phyloP scores from a whole-genome alignment of 2,888 invertebrate species.

The Eurois occulta region DNA sequence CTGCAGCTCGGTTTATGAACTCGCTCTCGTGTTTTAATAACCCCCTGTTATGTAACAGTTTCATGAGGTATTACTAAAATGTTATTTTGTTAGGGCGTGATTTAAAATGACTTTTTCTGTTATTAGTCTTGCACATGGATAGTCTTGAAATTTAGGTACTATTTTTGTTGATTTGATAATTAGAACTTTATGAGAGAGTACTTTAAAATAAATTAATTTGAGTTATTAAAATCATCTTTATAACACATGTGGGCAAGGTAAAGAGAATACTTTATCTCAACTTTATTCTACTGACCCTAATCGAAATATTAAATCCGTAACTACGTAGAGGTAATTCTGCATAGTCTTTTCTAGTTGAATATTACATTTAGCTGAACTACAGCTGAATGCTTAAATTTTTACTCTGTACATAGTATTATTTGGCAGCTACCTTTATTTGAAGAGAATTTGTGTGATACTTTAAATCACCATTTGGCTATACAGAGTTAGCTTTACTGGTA shows the following conservation, averaged over 20 bases:
- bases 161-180: not conserved
- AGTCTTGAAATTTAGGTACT: not conserved
- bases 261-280: not conserved
- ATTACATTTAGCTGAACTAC: conserved; percentile 30
- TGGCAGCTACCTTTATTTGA: conserved; percentile 54
- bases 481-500: conserved; percentile 53
- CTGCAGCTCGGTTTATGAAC: not conserved
- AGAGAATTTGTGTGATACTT: conserved; percentile 3
- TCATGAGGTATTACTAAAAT: not conserved
- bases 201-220: not conserved
- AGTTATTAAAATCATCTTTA: not conserved
- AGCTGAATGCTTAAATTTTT: conserved; percentile 25
- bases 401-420: conserved; percentile 57
- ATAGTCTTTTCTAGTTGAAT: conserved; percentile 31
- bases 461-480: conserved; percentile 35
- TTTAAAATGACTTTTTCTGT: not conserved
- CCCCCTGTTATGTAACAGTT: not conserved
- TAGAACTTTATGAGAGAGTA: not conserved
- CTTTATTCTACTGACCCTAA: conserved; percentile 27
- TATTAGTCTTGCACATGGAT: not conserved
- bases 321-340: conserved; percentile 49
- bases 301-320: conserved; percentile 57
- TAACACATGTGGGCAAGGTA: not conserved
- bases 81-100: not conserved
- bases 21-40: not conserved